Conservation (phyloP, 2,888 invertebrate species). For the Rhimphoctona megacephalus region DNA sequence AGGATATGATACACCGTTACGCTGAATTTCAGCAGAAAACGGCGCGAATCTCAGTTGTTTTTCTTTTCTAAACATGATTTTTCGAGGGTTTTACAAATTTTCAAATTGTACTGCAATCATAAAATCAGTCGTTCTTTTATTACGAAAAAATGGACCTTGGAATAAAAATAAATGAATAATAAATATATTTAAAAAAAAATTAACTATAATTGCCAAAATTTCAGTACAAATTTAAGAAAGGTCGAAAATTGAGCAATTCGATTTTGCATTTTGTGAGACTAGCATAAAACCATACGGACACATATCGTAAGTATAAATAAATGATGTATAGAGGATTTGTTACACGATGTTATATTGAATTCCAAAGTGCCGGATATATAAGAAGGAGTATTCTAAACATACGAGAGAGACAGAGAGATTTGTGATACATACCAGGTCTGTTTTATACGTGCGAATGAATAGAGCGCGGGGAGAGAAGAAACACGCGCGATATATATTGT, state of each 20-base stretch:
- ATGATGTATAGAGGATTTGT: conserved; percentile 31
- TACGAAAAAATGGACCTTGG: too few relatives aligned
- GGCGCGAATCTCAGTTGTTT: not conserved
- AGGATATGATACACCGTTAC: not conserved
- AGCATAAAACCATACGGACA: not conserved
- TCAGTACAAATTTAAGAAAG: not conserved
- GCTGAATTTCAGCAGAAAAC: not conserved
- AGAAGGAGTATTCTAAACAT: conserved; percentile 64
- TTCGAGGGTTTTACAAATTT: not conserved
- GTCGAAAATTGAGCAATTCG: not conserved
- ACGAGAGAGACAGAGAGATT: conserved; percentile 32
- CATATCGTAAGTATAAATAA: conserved; percentile 9
- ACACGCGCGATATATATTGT: conserved; percentile 51
- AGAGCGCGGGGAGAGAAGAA: conserved; percentile 6
- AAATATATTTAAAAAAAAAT: not conserved
- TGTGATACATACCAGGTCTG: conserved; percentile 66
- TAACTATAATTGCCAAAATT: not conserved
- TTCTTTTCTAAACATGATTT: not conserved
- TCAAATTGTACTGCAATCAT: not conserved
- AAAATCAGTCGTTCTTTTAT: not conserved
- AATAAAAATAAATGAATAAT: not conserved
- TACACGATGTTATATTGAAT: conserved; percentile 31
- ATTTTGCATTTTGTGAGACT: not conserved
- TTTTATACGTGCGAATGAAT: conserved; percentile 24
- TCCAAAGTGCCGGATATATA: conserved; percentile 65